Base-by-base conservation (phyloP, 2,797 vertebrate genomes). In the Uromys caudimaculatus region DNA sequence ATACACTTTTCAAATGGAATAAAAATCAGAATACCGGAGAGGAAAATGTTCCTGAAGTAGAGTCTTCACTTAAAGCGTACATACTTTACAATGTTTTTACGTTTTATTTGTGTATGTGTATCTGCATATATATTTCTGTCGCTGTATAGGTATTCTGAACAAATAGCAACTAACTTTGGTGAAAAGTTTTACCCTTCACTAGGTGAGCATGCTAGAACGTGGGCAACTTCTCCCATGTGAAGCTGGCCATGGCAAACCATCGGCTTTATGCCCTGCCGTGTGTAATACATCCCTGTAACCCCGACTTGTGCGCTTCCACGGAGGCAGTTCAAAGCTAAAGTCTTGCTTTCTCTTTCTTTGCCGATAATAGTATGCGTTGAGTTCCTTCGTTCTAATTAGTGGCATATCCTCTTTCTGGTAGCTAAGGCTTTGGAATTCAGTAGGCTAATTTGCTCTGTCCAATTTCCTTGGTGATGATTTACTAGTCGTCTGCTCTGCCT, bases 361-460 rank as follows among this genome's bases (percentile, higher is more conserved):
- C 60, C 67, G 86, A 96, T 95, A 98, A 97, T 76, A 95, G 82
- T 96, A 96, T 77, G 60, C 86, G 86, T 50, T 81, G 91, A 93
- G 62, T 91, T 96, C 97, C 98, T 98, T 97, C 93, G 93, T 88
- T 93, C 96, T 98, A 97, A 98, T 98, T 97, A 98, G 97, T 94
- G 91, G 85, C 97, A 97, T 94, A 96, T 64, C 97, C 69, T 96
- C 76, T 82, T 98, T 98, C 97, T 94, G 4, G 78, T 96, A 97
- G 97, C 98, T 97, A 94, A 95, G 97, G 95, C 94, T 95, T 96
- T 94, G 97, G 95, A 98, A 98, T 98, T 97, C 76, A 97, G 97
- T 52, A 97, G 98, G 98, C 93, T 97, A 98, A 98, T 98, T 98
- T 97, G 94, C 94, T 98, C 98, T 97, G 90, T 93, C 97, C 98